Percentiles rank a stretch among this genome's conserved stretches.
These are phyloP conservation scores for Oncorhynchus tshawytscha DNA, from an alignment of 2,113 vertebrate species.

Conservation along the genomic window DNA sequence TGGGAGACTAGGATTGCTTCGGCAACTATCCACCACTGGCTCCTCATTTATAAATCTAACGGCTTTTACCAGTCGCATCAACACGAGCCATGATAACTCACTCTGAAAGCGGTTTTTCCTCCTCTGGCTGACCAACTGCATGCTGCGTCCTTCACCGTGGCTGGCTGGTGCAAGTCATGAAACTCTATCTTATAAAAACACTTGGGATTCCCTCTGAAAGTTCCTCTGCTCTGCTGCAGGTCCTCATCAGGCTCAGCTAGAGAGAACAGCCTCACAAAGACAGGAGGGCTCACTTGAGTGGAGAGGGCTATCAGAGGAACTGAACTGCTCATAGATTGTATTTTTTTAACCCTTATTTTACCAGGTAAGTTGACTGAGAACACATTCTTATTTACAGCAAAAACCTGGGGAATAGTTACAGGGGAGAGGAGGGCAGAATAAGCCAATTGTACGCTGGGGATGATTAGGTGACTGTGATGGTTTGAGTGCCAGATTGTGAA, in stretches of 20 bases:
- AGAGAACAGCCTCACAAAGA: slow-evolving; percentile 7
- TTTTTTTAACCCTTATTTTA: no score
- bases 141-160: slow-evolving; percentile 20
- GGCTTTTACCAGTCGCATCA: slow-evolving; percentile 49
- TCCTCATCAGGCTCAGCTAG: neutral
- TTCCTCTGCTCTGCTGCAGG: slow-evolving; percentile 12
- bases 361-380: no score
- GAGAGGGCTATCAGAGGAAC: slow-evolving; percentile 4
- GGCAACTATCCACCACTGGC: slow-evolving; percentile 17
- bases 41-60: slow-evolving; percentile 45
- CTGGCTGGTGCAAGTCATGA: slow-evolving; percentile 40
- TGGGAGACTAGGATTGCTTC: slow-evolving; percentile 6
- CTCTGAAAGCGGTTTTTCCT: slow-evolving; percentile 35
- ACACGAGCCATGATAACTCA: slow-evolving; percentile 44
- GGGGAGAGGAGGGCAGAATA: no score
- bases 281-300: neutral
- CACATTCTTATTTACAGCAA: no score
- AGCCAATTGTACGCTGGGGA: no score
- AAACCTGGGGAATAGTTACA: no score
- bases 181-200: slow-evolving; percentile 61
- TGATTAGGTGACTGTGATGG: no score
- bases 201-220: slow-evolving; percentile 34
- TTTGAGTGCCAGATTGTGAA: no score
- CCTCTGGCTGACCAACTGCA: slow-evolving; percentile 30
- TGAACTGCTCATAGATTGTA: neutral